phyloP scores from a whole-genome alignment of 2,888 invertebrate genomes.

The Mallateleia sp. region DNA sequence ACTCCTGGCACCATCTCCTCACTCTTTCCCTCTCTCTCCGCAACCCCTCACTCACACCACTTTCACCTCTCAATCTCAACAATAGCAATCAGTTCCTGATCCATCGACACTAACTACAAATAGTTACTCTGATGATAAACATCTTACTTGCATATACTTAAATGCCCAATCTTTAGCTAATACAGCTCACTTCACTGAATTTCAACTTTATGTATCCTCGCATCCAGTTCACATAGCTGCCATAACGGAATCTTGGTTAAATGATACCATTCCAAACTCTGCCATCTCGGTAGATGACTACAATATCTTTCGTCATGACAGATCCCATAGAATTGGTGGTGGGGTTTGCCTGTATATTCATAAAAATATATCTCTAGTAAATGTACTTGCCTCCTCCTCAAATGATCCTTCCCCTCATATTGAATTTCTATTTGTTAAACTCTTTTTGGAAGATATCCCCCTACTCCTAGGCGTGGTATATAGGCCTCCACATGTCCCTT shows the following conservation, averaged over 20 bases:
- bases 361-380: not conserved
- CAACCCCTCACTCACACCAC: no score
- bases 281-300: not conserved
- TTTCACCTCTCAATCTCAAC: no score
- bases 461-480: not conserved
- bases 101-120: no score
- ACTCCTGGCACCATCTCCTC: no score
- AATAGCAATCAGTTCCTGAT: no score
- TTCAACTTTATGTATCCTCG: no score
- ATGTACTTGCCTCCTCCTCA: no score
- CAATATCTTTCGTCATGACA: not conserved
- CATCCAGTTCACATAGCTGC: not conserved
- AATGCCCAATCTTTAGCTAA: conserved; percentile 4
- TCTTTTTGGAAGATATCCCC: not conserved
- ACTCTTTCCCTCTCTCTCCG: no score
- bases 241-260: not conserved
- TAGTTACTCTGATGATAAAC: no score
- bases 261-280: not conserved
- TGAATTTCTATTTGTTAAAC: no score
- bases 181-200: not conserved
- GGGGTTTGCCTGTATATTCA: not conserved
- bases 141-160: not conserved
- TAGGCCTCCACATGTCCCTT: not conserved
- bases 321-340: not conserved
- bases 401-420: no score